phyloP scores from a whole-genome alignment of 2,888 invertebrate genomes.

The Oscheius sp. region DNA sequence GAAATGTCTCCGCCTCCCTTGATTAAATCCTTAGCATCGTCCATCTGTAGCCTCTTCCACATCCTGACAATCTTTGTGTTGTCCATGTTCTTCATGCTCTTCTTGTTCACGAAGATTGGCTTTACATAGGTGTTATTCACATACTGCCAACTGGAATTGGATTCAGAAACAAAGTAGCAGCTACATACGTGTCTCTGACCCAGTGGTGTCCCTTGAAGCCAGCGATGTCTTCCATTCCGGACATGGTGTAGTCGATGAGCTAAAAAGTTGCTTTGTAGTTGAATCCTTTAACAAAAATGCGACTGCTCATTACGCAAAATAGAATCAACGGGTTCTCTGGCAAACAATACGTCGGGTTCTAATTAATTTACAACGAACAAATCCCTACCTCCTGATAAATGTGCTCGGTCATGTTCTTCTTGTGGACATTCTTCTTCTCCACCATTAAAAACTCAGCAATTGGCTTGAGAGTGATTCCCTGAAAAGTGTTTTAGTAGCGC shows the following conservation, averaged over 20 bases:
- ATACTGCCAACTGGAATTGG: slow-evolving; percentile 45
- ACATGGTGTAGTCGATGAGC: slow-evolving; percentile 69
- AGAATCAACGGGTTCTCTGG: too few species aligned
- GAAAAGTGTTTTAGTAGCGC: slow-evolving; percentile 54
- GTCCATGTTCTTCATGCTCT: slow-evolving; percentile 60
- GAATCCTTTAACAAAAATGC: too few species aligned
- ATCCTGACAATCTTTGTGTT: slow-evolving; percentile 65
- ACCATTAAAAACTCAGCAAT: slow-evolving; percentile 94
- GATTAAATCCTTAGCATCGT: slow-evolving; percentile 53
- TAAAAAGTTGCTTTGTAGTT: slow-evolving; percentile 14
- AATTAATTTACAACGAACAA: background rate
- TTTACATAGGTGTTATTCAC: slow-evolving; percentile 59
- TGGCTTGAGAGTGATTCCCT: slow-evolving; percentile 98
- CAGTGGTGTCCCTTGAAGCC: slow-evolving; percentile 71
- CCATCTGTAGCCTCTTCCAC: slow-evolving; percentile 52
- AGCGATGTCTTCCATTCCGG: slow-evolving; percentile 72
- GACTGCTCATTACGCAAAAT: too few species aligned
- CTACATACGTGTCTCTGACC: slow-evolving; percentile 64
- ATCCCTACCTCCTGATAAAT: slow-evolving; percentile 76
- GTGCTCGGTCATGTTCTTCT: slow-evolving; percentile 95
- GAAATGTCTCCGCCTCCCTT: slow-evolving; percentile 46
- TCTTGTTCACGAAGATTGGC: slow-evolving; percentile 61
- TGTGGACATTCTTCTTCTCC: slow-evolving; percentile 87
- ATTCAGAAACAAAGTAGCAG: background rate
- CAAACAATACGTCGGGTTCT: background rate